Percentiles rank a stretch among this genome's conserved stretches.
Conservation (phyloP, 2,888 invertebrate species). For the Ochropleura leucogaster region DNA sequence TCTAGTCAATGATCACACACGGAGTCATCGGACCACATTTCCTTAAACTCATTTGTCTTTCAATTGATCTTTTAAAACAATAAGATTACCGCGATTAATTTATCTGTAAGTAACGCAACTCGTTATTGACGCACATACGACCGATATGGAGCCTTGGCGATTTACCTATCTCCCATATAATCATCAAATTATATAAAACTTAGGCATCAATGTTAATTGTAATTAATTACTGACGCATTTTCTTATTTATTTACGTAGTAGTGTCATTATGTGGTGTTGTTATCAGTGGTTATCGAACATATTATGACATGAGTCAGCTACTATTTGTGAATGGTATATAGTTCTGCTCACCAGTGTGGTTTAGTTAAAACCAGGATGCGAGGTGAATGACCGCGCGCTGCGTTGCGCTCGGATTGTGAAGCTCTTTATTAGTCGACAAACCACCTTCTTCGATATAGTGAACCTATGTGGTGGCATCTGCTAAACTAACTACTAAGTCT, state of each 20-base stretch:
- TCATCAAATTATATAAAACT: constrained; percentile 45
- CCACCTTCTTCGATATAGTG: not conserved
- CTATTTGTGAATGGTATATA: constrained; percentile 4
- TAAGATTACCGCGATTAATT: constrained; percentile 49
- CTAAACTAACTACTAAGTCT: not conserved
- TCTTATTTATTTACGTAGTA: constrained; percentile 19
- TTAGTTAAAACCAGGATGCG: not conserved
- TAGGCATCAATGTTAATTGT: constrained; percentile 34
- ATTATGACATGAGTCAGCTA: constrained; percentile 21
- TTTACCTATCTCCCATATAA: constrained; percentile 53
- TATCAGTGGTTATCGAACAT: constrained; percentile 18
- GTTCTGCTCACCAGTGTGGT: not conserved
- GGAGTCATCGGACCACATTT: constrained; percentile 23
- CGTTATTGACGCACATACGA: constrained; percentile 61
- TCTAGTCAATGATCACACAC: too few species aligned
- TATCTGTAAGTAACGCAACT: constrained; percentile 44
- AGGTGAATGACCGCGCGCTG: constrained; percentile 5
- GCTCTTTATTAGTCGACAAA: not conserved
- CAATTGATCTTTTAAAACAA: constrained; percentile 51
- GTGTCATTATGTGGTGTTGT: constrained; percentile 18
- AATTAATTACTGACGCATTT: constrained; percentile 56
- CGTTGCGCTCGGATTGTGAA: not conserved
- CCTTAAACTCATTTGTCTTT: constrained; percentile 38
- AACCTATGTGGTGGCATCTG: not conserved
- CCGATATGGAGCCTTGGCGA: constrained; percentile 47